phyloP scores from a whole-genome alignment of 2,797 vertebrate species.

The Selene dorsalis region DNA sequence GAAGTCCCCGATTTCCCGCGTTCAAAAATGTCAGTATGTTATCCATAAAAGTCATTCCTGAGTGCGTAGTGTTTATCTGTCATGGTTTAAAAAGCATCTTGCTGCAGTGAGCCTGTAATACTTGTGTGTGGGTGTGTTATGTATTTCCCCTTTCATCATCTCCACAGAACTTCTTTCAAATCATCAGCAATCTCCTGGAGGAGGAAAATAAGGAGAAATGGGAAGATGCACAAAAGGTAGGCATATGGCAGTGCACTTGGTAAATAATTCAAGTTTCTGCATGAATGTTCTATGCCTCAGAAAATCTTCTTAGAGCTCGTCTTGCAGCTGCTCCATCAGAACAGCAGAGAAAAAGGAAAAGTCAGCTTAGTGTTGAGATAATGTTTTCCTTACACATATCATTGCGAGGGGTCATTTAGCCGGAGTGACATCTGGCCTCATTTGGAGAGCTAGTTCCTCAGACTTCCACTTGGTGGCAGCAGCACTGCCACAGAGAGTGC shows the following conservation, averaged over 20 bases:
- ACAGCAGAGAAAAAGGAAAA: constrained; percentile 36
- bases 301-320: constrained; percentile 18
- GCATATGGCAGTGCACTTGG: constrained; percentile 43
- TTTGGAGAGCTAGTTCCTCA: constrained; percentile 61
- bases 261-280: constrained; percentile 68
- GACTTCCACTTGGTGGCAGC: constrained; percentile 86
- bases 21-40: constrained; percentile 53
- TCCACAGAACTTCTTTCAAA: constrained; percentile 99
- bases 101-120: constrained; percentile 62
- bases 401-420: constrained; percentile 60
- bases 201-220: constrained; percentile 99
- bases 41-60: constrained; percentile 42
- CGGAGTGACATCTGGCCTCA: constrained; percentile 69
- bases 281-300: constrained; percentile 22
- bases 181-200: constrained; percentile 98
- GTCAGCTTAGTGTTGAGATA: constrained; percentile 28
- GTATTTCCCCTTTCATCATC: constrained; percentile 65
- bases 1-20: constrained; percentile 38
- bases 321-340: constrained; percentile 30
- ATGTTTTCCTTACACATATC: constrained; percentile 39
- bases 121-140: constrained; percentile 66
- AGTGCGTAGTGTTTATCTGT: constrained; percentile 52
- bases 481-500: constrained; percentile 73
- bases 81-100: constrained; percentile 57
- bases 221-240: constrained; percentile 99